These are phyloP conservation scores for Phrixothrix hirtus DNA, from an alignment of 2,888 invertebrate species.

Conservation along the genomic window DNA sequence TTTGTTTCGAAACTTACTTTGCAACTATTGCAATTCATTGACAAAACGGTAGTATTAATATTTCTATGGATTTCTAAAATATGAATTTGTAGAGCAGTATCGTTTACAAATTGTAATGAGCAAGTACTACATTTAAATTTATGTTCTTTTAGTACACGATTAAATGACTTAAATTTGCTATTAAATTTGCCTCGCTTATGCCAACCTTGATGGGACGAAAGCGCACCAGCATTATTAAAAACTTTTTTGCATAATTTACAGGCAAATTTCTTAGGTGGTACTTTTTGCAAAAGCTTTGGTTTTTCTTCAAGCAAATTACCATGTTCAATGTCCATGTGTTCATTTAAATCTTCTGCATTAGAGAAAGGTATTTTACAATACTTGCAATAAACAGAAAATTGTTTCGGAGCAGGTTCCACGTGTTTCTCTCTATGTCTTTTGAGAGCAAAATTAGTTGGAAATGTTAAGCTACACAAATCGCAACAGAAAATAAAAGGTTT, in stretches of 20 bases:
- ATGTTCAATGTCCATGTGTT: constrained; percentile 51
- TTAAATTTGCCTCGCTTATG: constrained; percentile 62
- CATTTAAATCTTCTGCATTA: constrained; percentile 37
- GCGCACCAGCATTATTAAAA: constrained; percentile 62
- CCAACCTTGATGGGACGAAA: constrained; percentile 67
- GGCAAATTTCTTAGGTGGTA: constrained; percentile 50
- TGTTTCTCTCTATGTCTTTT: constrained; percentile 53
- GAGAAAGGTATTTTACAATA: constrained; percentile 49
- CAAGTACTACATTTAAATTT: constrained; percentile 47
- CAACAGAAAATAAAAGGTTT: constrained; percentile 49
- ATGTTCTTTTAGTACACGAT: not conserved
- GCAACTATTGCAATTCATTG: constrained; percentile 61
- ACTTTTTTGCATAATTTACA: constrained; percentile 69
- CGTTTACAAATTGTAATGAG: constrained; percentile 44
- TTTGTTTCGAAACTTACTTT: constrained; percentile 64
- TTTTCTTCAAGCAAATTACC: constrained; percentile 27
- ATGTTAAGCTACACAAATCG: constrained; percentile 54
- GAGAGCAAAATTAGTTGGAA: constrained; percentile 52
- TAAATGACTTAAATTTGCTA: not conserved
- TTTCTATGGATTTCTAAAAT: constrained; percentile 51
- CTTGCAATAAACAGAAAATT: constrained; percentile 45
- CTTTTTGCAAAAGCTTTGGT: constrained; percentile 29
- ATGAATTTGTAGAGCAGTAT: constrained; percentile 53
- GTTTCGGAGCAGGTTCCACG: constrained; percentile 22
- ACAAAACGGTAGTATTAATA: constrained; percentile 46